Evolutionary conservation across 2,888 invertebrate species (phyloP), one percentile per base, ranked within the genome.

Genomic region (Electrophaes corylata): DNA sequence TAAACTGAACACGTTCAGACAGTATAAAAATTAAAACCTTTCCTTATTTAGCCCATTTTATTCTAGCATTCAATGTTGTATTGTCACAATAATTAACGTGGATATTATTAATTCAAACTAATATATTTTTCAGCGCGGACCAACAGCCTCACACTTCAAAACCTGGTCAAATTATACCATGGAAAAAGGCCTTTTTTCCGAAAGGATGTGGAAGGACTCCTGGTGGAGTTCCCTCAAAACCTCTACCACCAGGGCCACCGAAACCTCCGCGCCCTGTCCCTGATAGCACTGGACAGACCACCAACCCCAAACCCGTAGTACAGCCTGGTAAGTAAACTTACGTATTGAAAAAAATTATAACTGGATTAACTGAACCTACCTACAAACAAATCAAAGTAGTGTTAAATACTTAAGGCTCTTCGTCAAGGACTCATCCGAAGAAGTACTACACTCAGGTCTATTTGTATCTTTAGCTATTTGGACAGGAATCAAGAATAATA

Each of bases 121-220:
- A 6, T 10, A 29, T 10, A 10, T 2, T 29, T 57, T 50, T 26
- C 71, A 84, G 84, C 40, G 66, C 76, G 12, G 70, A 70, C 31
- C 76, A 74, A 57, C 72, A 78, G 64, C 75, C 80, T n/a, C 67
- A 63, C 16, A 73, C 77, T 43, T 72, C 70, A 41, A 75, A 76
- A 37, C 81, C 78, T 37, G 95, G 95, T 45, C 88, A 92, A 39
- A 76, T 93, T 16, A 92, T 95, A 5, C 92, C 94, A 26, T 96
- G 96, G 95, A 82, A 92, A 43, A 92, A 95, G 65, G 82, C 96
- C 12, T 94, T 94, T 76, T 95, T 96, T 83, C 96, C 96, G 4
- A 93, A 94, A 69, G 94, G 95, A 46, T 96, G 96, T 76, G 94
- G 94, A 29, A 93, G 93, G 50, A 92, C 90, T 1, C 91, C 91